Evolutionary conservation across 1,140 invertebrate species (phyloP).

Genomic region (Lepidurus packardi): DNA sequence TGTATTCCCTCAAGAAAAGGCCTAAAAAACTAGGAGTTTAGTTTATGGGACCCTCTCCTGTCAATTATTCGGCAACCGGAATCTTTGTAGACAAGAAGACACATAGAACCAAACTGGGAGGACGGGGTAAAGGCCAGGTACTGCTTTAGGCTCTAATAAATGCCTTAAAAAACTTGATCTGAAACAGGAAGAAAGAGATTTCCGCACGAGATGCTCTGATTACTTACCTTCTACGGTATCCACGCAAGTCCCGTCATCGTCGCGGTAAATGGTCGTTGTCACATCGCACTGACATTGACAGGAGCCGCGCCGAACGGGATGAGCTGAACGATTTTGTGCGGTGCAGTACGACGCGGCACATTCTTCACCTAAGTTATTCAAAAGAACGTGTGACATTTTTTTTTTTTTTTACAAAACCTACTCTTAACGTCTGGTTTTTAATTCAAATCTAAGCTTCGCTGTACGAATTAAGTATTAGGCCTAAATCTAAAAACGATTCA

Average conservation of each 20-base stretch:
- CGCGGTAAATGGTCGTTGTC: conserved; percentile 57
- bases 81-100: neutral
- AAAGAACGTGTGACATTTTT: too few relatives aligned
- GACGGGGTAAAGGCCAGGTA: neutral
- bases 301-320: conserved; percentile 26
- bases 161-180: neutral
- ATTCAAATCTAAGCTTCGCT: too few relatives aligned
- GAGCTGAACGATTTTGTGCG: conserved; percentile 23
- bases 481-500: too few relatives aligned
- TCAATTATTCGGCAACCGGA: neutral
- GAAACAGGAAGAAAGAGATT: neutral
- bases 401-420: too few relatives aligned
- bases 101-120: neutral
- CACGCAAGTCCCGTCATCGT: conserved; percentile 63
- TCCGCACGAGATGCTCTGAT: neutral
- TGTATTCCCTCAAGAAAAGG: neutral
- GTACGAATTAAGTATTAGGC: too few relatives aligned
- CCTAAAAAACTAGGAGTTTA: neutral
- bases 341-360: conserved; percentile 20
- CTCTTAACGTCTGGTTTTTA: too few relatives aligned
- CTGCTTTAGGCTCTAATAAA: neutral
- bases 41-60: neutral
- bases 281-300: conserved; percentile 55
- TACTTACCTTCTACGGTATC: conserved; percentile 62
- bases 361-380: conserved; percentile 18